Base-by-base conservation (phyloP, 2,888 invertebrate genomes). In the Mechanitis messenoides region DNA sequence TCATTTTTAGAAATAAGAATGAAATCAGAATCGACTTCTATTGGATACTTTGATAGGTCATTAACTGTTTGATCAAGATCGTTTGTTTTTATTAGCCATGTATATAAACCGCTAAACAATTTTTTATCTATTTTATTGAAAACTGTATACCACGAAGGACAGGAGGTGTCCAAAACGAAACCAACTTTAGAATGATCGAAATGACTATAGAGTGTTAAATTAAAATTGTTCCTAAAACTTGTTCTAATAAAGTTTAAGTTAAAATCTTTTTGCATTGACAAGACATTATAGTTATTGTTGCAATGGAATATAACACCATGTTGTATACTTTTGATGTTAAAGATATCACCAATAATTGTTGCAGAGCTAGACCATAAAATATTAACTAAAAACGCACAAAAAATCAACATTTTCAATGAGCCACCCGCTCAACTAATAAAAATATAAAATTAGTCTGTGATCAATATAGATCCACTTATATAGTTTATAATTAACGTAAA, bases 21-120 rank as follows among this genome's bases (percentile, higher is more conserved):
- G 3, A 92, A 74, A 70, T 92, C 90, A 0, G 91, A 87, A 70
- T 91, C 83, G 1, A 91, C 75, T 70, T 88, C 87, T 31, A 91
- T 71, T 3, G 82, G 79, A 60, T 83, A 80, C 6, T 71, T 66
- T 7, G 80, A 74, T n/a, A 91, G 73, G 46, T 68, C 65, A n/a
- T 76, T 62, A 1, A 68, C 62, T 5, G 80, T 80, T 50, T 69
- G 65, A 20, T 68, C 55, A 0, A 84, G 33, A 63, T 80, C 63
- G 50, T 78, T 71, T 1, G 85, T 77, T 2, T 80, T 66, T 33
- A 91, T 69, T 2, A 91, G 66, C 88, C 90, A 91, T 2, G 77
- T 74, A 62, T 80, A 81, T 2, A 77, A 79, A 62, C 72, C 78
- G 68, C 77, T 78, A 59, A 66, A 65, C 42, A 61, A 60, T 11